Evolutionary conservation across 35 echinoderm and acorn worm genomes (phyloP), one percentile per base, ranked within the genome.

Genomic region (Eucidaris tribuloides): DNA sequence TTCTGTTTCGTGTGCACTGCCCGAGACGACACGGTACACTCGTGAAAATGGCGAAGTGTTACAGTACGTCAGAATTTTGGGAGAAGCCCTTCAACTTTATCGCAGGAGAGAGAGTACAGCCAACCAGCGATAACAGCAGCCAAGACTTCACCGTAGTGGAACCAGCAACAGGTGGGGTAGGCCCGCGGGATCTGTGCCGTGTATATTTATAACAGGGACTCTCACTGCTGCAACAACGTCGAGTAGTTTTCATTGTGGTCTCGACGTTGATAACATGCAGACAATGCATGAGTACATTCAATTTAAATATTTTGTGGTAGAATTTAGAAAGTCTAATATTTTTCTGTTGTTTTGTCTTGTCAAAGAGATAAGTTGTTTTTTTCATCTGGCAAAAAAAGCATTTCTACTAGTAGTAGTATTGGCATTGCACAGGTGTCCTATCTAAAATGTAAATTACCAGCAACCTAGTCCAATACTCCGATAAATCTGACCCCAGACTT

Each of bases 71-170:
- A 39, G 60, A 5, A 7, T 84, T 90, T 20, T 90, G 83, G 28
- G 39, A 59, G 3, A 39, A 84, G 29, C 88, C 88, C 2, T 27
- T 92, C 25, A 92, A 92, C 45, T 92, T 86, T 46, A 81, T 92
- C 63, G 63, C 37, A 42, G 89, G 89, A 4, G 46, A 81, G 50
- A 84, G 89, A 28, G 63, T 71, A 14, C 30, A 36, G 49, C 77
- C 89, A 29, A 86, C 78, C 17, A 81, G 43, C 50, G 20, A 33
- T 0, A 65, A 89, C 39, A 19, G 14, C 17, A 42, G 65, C 7
- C 71, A 92, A 82, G 38, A 81, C 28, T 81, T 92, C 58, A 49
- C 48, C 27, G 89, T 92, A 20, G 31, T 92, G 23, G 77, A 92
- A 22, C 89, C 89, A 29, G 55, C 89, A 18, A 92, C 83, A 86